phyloP scores from a whole-genome alignment of 2,797 vertebrate genomes.

The Cuniculus paca region DNA sequence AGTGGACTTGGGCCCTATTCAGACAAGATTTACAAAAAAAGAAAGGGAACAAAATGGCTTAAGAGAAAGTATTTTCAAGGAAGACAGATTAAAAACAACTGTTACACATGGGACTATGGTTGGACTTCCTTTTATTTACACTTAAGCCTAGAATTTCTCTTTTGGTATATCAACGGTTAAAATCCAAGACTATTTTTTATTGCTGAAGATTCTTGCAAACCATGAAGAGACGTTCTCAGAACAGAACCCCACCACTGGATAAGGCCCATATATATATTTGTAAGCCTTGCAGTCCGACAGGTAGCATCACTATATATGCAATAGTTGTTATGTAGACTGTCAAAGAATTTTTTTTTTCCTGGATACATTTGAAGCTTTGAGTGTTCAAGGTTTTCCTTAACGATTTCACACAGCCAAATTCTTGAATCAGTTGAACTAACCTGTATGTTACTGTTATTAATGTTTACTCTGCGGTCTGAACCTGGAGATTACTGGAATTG shows the following conservation, averaged over 20 bases:
- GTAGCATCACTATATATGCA: constrained; percentile 94
- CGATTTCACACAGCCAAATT: constrained; percentile 94
- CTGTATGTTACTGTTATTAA: constrained; percentile 99
- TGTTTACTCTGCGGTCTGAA: constrained; percentile 98
- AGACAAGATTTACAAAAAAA: constrained; percentile 86
- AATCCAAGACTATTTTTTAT: constrained; percentile 91
- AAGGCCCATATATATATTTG: constrained; percentile 93
- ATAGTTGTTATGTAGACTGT: constrained; percentile 93
- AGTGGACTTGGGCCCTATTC: constrained; percentile 92
- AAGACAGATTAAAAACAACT: constrained; percentile 85
- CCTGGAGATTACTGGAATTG: constrained; percentile 99
- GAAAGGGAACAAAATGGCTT: constrained; percentile 82
- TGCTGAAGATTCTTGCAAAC: constrained; percentile 89
- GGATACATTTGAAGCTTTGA: constrained; percentile 93
- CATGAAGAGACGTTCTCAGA: constrained; percentile 87
- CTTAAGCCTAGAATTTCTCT: constrained; percentile 89
- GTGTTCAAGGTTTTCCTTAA: constrained; percentile 92
- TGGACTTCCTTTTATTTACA: constrained; percentile 88
- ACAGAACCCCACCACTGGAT: constrained; percentile 89
- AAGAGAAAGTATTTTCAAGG: constrained; percentile 86
- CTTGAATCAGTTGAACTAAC: constrained; percentile 96
- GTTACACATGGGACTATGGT: constrained; percentile 86
- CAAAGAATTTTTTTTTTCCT: constrained; percentile 90
- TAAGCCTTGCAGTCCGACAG: constrained; percentile 94
- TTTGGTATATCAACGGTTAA: constrained; percentile 89